phyloP scores from a whole-genome alignment of 2,113 vertebrate genomes.

The Haplotaxodon microlepis region DNA sequence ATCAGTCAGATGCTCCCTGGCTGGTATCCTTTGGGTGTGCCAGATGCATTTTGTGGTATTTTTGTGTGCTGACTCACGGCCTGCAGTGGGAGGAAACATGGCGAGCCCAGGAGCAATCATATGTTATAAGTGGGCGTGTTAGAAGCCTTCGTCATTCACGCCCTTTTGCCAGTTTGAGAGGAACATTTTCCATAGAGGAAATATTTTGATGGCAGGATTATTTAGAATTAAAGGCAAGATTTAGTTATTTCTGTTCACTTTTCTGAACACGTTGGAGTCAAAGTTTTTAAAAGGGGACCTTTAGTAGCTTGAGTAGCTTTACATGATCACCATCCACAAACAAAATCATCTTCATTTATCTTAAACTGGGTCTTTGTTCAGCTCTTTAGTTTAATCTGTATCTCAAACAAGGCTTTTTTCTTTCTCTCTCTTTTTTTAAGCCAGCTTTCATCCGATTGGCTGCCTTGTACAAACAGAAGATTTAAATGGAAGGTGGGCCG shows the following conservation, averaged over 20 bases:
- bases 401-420: background rate
- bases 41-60: background rate
- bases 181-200: background rate
- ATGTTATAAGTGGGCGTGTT: background rate
- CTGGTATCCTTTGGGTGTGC: background rate
- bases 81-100: background rate
- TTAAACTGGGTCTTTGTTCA: background rate
- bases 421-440: background rate
- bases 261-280: background rate
- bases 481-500: background rate
- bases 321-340: background rate
- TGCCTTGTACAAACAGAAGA: background rate
- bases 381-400: background rate
- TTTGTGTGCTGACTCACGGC: background rate
- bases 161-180: background rate
- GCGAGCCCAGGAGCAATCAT: background rate
- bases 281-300: background rate
- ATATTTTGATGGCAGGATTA: background rate
- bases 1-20: background rate
- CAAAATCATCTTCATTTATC: background rate
- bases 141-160: background rate
- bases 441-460: background rate
- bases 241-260: background rate
- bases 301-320: background rate
- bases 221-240: accelerated